Evolutionary conservation across 2,113 vertebrate species (phyloP).

Genomic region (Colaptes auratus): DNA sequence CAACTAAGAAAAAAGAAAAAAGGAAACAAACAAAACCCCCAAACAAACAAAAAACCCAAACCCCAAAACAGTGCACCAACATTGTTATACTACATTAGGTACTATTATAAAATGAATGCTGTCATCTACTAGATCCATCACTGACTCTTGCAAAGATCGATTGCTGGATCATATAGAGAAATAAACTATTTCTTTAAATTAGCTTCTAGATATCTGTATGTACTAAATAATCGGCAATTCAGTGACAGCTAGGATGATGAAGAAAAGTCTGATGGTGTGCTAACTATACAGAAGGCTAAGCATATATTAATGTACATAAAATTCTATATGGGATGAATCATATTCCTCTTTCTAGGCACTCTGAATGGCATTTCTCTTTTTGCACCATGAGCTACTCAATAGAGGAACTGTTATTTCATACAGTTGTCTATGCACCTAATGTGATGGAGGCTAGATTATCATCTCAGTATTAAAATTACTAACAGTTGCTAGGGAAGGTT

Average conservation of each 20-base stretch:
- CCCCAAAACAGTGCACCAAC: background rate
- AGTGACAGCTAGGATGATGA: background rate
- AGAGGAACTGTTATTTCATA: background rate
- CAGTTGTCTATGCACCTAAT: background rate
- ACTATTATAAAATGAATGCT: background rate
- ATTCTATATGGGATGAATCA: background rate
- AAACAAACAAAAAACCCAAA: too few relatives aligned
- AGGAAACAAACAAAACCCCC: background rate
- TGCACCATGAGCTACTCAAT: background rate
- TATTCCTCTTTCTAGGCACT: background rate
- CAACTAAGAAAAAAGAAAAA: too few relatives aligned
- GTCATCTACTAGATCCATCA: background rate
- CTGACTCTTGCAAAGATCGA: background rate
- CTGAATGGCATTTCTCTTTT: background rate
- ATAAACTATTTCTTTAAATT: background rate
- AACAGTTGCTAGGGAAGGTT: background rate
- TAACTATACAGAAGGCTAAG: background rate
- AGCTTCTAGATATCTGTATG: background rate
- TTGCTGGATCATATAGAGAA: background rate
- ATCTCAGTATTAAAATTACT: background rate
- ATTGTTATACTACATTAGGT: background rate
- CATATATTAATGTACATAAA: background rate
- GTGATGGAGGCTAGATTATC: background rate
- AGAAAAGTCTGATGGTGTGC: background rate
- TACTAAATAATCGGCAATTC: background rate